Base-by-base conservation (phyloP, 1,140 invertebrate genomes). In the Glomeris maerens region DNA sequence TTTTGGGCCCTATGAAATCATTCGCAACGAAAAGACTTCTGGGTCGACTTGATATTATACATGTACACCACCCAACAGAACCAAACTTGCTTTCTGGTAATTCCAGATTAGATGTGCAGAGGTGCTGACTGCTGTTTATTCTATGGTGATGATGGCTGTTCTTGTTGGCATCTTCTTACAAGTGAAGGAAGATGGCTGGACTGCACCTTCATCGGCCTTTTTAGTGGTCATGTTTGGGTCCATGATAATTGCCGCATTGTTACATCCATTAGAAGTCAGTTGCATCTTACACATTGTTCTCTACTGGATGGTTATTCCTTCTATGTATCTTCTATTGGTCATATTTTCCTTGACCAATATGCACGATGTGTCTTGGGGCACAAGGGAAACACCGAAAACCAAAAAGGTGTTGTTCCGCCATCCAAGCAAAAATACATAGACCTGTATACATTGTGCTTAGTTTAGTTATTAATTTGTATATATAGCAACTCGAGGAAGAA, bases 261-360 rank as follows among this genome's bases (percentile, higher is more conserved):
- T 93, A 17, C 90, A 94, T 71, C 90, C 90, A 0, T 80, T 84
- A 62, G 88, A 93, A 66, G 75, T 83, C 47, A 65, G 57, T 10
- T 91, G 87, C 59, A 63, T 95, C 3, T 61, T 80, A 14, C 81
- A 78, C 50, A 79, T 84, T 14, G 64, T 85, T 2, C 75, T 94
- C 23, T 95, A 94, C 64, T 94, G 90, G 62, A 75, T 94, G 13
- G 86, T 87, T 4, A 84, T 94, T 42, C 90, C 90, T 1, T 86
- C 85, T 51, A 93, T 92, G 87, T 94, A 93, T 61, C 78, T 93
- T 74, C 68, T 94, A 51, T 74, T 94, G 13, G 85, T 90, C 38
- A 84, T 94, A 45, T 94, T 89, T 60, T 87, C 87, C 0, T 68
- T 93, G 0, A 89, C 87, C 60, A 94, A 94, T 61, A 72, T 94